Evolutionary conservation across 2,888 invertebrate genomes (phyloP), one percentile per base, ranked within the genome.

Genomic region (Cenopis cana): DNA sequence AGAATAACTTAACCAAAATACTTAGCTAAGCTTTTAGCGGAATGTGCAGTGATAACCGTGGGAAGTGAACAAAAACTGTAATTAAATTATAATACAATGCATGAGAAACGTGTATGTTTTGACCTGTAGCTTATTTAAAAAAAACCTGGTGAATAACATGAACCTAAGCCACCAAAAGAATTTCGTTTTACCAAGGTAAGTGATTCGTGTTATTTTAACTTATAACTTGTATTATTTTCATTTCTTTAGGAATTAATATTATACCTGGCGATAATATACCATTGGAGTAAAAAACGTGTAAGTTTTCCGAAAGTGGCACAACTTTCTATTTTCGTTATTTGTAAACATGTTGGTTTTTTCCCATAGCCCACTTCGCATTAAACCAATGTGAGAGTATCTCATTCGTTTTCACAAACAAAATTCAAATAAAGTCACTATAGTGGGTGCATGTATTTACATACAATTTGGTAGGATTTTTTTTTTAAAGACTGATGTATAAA

Each of bases 1-100:
- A 85, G 77, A 89, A 86, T 87, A 90, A 88, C 87, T 88, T 93
- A 90, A 88, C 91, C 91, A 92, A 91, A 93, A 91, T 91, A 91
- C 66, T 67, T 67, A 61, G 84, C 86, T 89, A 82, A 89, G 87
- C 86, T 89, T 90, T 89, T 86, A 87, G 82, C 86, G 87, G 86
- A 87, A 86, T 88, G 80, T 86, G 88, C 85, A 84, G 82, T 87
- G 81, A 88, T 86, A 85, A 77, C 81, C 83, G 86, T 89, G 86
- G 73, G 87, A 89, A 85, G 79, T 80, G 78, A 80, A 81, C 79
- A 77, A 76, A 76, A 80, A 80, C 81, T 82, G 78, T 80, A 78
- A 80, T 80, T 74, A 78, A 81, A 84, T 84, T 84, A 81, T 76
- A 87, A 83, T 85, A 85, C 82, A 85, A 85, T 86, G 81, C 79